These are phyloP conservation scores for Umimayanthus chanpuru DNA, from an alignment of 92 coral and sea anemone species.

Conservation along the genomic window DNA sequence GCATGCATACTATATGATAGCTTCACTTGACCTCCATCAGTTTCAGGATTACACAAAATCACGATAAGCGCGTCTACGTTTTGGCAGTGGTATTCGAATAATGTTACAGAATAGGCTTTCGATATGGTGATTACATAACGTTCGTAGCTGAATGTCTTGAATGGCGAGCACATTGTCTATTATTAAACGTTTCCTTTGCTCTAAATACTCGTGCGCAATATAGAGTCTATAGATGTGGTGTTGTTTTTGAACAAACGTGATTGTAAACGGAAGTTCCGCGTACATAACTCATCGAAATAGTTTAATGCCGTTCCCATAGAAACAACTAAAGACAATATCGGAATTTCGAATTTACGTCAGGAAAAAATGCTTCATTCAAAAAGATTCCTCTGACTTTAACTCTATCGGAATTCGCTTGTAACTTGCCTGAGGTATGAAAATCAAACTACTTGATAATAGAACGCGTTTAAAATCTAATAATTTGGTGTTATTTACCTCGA, in stretches of 20 bases:
- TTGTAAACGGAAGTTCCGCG: neutral
- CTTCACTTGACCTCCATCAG: conserved; percentile 7
- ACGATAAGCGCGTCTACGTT: neutral
- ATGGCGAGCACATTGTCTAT: neutral
- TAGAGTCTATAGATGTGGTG: neutral
- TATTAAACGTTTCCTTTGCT: neutral
- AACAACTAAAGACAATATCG: neutral
- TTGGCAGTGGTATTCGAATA: neutral
- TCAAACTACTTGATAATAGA: neutral
- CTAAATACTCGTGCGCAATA: neutral
- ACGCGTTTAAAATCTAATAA: no score
- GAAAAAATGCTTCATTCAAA: no score
- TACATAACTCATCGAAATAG: neutral
- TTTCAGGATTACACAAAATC: neutral
- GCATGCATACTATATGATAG: conserved; percentile 11
- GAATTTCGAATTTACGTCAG: neutral
- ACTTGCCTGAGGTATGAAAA: neutral
- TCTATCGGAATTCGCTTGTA: neutral
- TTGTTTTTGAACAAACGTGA: neutral
- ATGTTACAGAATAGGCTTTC: no score
- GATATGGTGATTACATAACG: no score
- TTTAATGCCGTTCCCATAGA: neutral
- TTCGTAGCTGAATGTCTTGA: neutral
- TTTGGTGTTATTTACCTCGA: no score
- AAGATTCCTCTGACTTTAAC: no score